These are phyloP conservation scores for Chelon auratus DNA, from an alignment of 2,797 vertebrate genomes.

Conservation along the genomic window DNA sequence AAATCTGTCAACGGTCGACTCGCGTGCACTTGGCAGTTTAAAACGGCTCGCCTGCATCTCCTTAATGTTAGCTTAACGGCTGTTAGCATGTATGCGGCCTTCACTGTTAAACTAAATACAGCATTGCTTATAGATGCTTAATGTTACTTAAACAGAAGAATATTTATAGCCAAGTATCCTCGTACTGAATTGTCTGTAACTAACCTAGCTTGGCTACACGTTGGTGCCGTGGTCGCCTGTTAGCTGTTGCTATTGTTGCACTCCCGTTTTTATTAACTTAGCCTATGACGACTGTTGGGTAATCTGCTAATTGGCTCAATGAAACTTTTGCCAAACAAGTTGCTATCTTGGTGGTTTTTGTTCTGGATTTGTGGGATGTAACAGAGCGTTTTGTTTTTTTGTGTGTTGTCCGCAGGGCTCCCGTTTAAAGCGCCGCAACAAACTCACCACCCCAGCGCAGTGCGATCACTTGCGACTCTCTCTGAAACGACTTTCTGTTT, in stretches of 20 bases:
- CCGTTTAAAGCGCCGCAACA: conserved; percentile 83
- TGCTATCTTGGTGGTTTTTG: neutral
- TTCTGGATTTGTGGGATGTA: conserved; percentile 5
- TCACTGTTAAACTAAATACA: accelerated
- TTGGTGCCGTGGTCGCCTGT: conserved; percentile 3
- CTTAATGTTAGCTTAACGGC: conserved; percentile 2
- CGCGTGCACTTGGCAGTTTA: neutral
- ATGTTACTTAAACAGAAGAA: neutral
- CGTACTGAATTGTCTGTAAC: neutral
- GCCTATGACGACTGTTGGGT: neutral
- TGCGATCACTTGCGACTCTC: conserved; percentile 74
- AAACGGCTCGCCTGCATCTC: too few relatives aligned
- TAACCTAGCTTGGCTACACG: neutral
- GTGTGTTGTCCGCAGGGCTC: conserved; percentile 74
- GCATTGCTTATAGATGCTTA: neutral
- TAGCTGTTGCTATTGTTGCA: conserved; percentile 22
- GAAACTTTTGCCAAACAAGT: neutral
- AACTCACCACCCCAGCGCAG: conserved; percentile 72
- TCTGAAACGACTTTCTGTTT: conserved; percentile 73
- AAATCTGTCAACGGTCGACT: neutral
- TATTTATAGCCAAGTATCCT: neutral
- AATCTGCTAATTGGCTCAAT: neutral
- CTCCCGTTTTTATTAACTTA: conserved; percentile 10
- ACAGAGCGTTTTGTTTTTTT: conserved; percentile 13
- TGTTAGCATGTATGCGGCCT: conserved; percentile 12